Percentiles rank a stretch among this genome's conserved stretches.
These are phyloP conservation scores for Anthopleura xanthogrammica DNA, from an alignment of 92 coral and sea anemone species.

Conservation along the genomic window DNA sequence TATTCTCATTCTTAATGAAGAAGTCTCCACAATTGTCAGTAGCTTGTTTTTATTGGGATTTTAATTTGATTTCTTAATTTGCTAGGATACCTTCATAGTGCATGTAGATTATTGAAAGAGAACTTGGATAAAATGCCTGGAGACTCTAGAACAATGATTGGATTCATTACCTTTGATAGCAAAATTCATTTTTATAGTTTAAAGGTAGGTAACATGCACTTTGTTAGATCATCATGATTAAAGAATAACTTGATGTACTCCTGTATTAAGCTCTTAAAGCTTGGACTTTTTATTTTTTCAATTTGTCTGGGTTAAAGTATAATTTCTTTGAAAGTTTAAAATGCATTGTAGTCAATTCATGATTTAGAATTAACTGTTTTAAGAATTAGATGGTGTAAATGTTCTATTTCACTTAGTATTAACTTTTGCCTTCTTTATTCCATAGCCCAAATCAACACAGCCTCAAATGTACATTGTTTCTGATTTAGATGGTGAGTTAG, in stretches of 20 bases:
- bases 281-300: too few relatives aligned
- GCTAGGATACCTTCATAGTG: constrained; percentile 86
- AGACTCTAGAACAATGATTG: constrained; percentile 85
- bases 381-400: too few relatives aligned
- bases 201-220: constrained; percentile 59
- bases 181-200: constrained; percentile 92
- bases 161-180: constrained; percentile 92
- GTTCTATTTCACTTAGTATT: too few relatives aligned
- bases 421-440: not conserved
- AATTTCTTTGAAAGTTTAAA: too few relatives aligned
- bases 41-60: not conserved
- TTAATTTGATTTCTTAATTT: not conserved
- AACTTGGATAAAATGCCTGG: constrained; percentile 95
- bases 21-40: not conserved
- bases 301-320: too few relatives aligned
- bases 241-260: too few relatives aligned
- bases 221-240: too few relatives aligned
- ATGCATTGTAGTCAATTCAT: too few relatives aligned
- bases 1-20: too few relatives aligned
- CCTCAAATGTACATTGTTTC: constrained; percentile 99
- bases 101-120: constrained; percentile 86
- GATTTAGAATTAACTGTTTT: too few relatives aligned
- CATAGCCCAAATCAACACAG: constrained; percentile 81
- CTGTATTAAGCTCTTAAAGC: too few relatives aligned
- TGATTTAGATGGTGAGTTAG: constrained; percentile 90